These are phyloP conservation scores for Rhinogobio ventralis DNA, from an alignment of 2,797 vertebrate genomes.

Conservation along the genomic window DNA sequence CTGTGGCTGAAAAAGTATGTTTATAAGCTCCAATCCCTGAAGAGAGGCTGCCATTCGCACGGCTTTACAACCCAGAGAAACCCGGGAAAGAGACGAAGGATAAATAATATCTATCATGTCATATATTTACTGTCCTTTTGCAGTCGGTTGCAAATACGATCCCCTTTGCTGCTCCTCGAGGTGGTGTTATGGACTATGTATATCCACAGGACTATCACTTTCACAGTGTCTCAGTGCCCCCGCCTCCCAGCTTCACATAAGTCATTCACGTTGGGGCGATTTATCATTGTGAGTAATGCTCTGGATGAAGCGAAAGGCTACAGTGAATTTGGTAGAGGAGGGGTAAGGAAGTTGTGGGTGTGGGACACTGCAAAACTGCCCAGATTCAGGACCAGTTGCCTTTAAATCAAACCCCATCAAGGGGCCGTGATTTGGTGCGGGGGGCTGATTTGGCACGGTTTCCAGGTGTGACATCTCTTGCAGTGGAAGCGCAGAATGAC, in stretches of 20 bases:
- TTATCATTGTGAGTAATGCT: constrained; percentile 53
- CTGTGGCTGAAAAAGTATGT: constrained; percentile 47
- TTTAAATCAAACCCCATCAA: constrained; percentile 46
- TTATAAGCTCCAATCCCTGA: constrained; percentile 48
- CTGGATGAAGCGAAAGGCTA: constrained; percentile 42
- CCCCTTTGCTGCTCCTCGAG: constrained; percentile 48
- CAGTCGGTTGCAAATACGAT: constrained; percentile 56
- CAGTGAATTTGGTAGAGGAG: constrained; percentile 47
- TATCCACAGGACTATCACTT: constrained; percentile 46
- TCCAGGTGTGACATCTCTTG: constrained; percentile 40
- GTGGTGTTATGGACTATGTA: constrained; percentile 52
- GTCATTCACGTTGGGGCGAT: constrained; percentile 30
- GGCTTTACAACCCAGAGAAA: constrained; percentile 47
- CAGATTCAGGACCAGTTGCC: constrained; percentile 20
- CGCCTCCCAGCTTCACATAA: constrained; percentile 23
- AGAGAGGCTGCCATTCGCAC: constrained; percentile 17
- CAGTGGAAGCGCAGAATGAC: constrained; percentile 38
- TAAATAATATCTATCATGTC: constrained; percentile 58
- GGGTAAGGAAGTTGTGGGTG: constrained; percentile 43
- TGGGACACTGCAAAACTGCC: constrained; percentile 45
- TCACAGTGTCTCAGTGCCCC: constrained; percentile 31
- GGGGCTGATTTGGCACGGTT: constrained; percentile 36
- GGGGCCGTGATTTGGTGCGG: constrained; percentile 17
- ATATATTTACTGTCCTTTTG: constrained; percentile 54
- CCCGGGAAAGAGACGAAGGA: constrained; percentile 42